A percentile compares a stretch with the other conserved stretches of the same genome.
phyloP scores from a whole-genome alignment of 2,888 invertebrate species.

The Rhabditophanes sp. region DNA sequence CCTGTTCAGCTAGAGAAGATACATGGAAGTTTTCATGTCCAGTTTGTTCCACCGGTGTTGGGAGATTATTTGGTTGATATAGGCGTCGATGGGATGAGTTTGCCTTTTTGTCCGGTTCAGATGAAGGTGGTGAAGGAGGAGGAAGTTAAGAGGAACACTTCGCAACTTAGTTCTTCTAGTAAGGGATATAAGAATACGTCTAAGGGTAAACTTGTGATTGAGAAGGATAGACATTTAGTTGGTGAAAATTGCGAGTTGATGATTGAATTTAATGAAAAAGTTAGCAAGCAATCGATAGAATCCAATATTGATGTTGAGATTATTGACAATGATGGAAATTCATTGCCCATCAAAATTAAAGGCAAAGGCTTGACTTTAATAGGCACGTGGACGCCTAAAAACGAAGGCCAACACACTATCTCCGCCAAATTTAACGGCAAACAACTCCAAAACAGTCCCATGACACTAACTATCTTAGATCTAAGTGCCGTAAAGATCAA shows the following conservation, averaged over 20 bases:
- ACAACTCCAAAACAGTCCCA: constrained; percentile 51
- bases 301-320: constrained; percentile 1
- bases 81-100: constrained; percentile 15
- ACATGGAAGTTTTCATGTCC: constrained; percentile 22
- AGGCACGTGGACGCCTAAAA: constrained; percentile 30
- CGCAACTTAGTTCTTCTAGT: too few relatives aligned
- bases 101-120: constrained; percentile 15
- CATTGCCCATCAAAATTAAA: constrained; percentile 18
- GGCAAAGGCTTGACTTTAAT: constrained; percentile 18
- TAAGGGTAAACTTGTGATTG: too few relatives aligned
- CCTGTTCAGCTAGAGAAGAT: constrained; percentile 21
- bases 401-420: constrained; percentile 19
- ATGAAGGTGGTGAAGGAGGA: too few relatives aligned
- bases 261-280: constrained; percentile 14
- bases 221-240: too few relatives aligned
- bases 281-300: constrained; percentile 1
- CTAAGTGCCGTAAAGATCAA: constrained; percentile 48
- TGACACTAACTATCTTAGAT: constrained; percentile 56
- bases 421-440: constrained; percentile 18
- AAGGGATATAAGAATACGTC: too few relatives aligned
- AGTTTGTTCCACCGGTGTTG: constrained; percentile 17
- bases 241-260: constrained; percentile 8
- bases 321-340: constrained; percentile 27
- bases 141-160: too few relatives aligned
- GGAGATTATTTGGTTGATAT: constrained; percentile 33